phyloP scores from a whole-genome alignment of 2,113 vertebrate genomes.

The Gasterosteus aculeatus region DNA sequence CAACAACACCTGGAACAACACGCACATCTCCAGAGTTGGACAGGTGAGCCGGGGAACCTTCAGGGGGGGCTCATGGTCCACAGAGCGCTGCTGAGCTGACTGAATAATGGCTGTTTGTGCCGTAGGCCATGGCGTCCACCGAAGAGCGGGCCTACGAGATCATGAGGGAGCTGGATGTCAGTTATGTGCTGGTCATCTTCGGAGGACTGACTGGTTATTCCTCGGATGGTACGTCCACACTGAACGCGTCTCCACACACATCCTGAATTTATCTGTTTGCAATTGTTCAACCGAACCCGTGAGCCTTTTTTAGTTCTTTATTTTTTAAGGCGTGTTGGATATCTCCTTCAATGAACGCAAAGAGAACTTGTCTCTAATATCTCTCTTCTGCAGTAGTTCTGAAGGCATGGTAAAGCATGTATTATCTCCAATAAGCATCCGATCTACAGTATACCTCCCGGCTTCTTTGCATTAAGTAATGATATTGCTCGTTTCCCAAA shows the following conservation, averaged over 20 bases:
- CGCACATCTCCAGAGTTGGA: constrained; percentile 96
- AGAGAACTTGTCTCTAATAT: background rate
- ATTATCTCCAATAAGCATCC: too few species aligned
- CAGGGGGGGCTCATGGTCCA: fast-evolving
- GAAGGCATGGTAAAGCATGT: background rate
- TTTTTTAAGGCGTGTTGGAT: background rate
- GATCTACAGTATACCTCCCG: too few species aligned
- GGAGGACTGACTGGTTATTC: constrained; percentile 97
- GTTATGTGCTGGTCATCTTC: constrained; percentile 97
- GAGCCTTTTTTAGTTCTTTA: background rate
- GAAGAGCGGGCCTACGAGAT: constrained; percentile 98
- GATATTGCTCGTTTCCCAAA: background rate
- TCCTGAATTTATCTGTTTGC: background rate
- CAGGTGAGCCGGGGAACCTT: constrained; percentile 82
- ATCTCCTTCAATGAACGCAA: background rate
- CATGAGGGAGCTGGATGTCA: constrained; percentile 98
- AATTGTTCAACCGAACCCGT: background rate
- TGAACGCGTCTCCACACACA: background rate
- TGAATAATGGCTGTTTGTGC: background rate
- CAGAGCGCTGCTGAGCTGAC: constrained; percentile 11
- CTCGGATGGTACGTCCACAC: constrained; percentile 86
- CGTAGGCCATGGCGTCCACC: constrained; percentile 96
- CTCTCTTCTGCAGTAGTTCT: too few species aligned
- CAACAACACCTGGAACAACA: constrained; percentile 99
- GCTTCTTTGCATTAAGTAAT: background rate